These are phyloP conservation scores for Porites lutea DNA, from an alignment of 64 coral and sea anemone genomes.

Conservation along the genomic window DNA sequence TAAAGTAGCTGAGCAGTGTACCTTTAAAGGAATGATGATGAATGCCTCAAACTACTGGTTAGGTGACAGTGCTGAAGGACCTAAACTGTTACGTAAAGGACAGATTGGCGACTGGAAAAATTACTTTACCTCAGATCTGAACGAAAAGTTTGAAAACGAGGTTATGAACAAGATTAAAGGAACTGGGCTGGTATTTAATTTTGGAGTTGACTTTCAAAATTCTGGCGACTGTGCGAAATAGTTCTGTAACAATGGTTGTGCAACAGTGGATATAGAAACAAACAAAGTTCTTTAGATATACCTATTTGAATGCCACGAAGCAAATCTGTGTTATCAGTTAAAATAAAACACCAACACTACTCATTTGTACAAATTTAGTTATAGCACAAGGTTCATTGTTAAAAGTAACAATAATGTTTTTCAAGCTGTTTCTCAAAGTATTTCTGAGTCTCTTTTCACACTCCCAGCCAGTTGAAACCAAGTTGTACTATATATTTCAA, in stretches of 20 bases:
- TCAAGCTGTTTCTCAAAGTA: too few species aligned
- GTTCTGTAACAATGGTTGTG: not conserved
- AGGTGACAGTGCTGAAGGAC: not conserved
- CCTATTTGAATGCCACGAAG: too few species aligned
- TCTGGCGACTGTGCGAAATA: too few species aligned
- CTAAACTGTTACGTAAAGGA: constrained; percentile 54
- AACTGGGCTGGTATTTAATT: not conserved
- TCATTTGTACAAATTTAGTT: too few species aligned
- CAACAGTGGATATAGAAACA: not conserved
- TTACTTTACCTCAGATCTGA: constrained; percentile 60
- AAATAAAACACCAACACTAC: too few species aligned
- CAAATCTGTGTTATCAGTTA: too few species aligned
- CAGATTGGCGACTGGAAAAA: constrained; percentile 59
- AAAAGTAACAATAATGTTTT: too few species aligned
- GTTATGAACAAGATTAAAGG: constrained; percentile 43
- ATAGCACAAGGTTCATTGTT: too few species aligned
- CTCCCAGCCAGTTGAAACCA: too few species aligned
- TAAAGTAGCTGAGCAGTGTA: constrained; percentile 34
- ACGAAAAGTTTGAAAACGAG: constrained; percentile 40
- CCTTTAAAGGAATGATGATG: constrained; percentile 43
- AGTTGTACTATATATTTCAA: too few species aligned
- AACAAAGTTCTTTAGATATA: too few species aligned
- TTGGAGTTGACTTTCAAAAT: not conserved
- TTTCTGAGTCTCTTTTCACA: too few species aligned
- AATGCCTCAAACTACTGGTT: constrained; percentile 2